A percentile compares a stretch with the other conserved stretches of the same genome.
Evolutionary conservation across 2,797 vertebrate genomes (phyloP).

Genomic region (Spinus pinus): DNA sequence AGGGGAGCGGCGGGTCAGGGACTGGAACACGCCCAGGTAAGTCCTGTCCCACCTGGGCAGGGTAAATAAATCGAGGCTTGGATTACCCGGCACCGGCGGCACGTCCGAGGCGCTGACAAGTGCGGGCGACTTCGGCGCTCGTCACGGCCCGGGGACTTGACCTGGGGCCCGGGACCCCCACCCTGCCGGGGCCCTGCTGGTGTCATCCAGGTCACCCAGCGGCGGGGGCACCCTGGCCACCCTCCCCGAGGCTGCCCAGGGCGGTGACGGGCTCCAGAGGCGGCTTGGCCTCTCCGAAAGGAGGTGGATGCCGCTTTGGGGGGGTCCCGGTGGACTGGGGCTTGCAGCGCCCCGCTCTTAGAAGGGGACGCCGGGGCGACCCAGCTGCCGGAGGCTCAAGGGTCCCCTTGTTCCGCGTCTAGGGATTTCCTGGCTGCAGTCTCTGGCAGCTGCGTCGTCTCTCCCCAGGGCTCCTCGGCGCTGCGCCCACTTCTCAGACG

Average conservation of each 20-base stretch:
- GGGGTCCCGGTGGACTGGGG: rapidly evolving
- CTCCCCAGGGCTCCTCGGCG: background rate
- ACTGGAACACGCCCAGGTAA: conserved; percentile 5
- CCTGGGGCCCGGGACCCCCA: background rate
- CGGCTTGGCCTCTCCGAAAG: background rate
- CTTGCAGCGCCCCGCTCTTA: background rate
- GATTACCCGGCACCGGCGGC: background rate
- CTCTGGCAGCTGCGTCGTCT: conserved; percentile 4
- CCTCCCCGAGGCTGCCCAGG: background rate
- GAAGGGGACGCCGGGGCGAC: background rate
- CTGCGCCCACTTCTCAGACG: background rate
- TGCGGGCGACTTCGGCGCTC: background rate
- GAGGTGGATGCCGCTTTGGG: background rate
- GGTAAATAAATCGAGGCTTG: background rate
- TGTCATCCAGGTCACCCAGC: background rate
- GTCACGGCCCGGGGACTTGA: background rate
- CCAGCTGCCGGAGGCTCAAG: background rate
- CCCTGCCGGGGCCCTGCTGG: background rate
- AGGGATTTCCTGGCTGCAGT: background rate
- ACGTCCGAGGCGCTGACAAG: background rate
- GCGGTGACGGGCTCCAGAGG: background rate
- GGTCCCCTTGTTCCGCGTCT: background rate
- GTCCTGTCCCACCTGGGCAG: conserved; percentile 33
- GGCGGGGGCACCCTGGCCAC: background rate
- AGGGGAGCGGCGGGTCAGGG: background rate